Conservation (phyloP, 2,797 vertebrate species). For the Arnoldichthys spilopterus region DNA sequence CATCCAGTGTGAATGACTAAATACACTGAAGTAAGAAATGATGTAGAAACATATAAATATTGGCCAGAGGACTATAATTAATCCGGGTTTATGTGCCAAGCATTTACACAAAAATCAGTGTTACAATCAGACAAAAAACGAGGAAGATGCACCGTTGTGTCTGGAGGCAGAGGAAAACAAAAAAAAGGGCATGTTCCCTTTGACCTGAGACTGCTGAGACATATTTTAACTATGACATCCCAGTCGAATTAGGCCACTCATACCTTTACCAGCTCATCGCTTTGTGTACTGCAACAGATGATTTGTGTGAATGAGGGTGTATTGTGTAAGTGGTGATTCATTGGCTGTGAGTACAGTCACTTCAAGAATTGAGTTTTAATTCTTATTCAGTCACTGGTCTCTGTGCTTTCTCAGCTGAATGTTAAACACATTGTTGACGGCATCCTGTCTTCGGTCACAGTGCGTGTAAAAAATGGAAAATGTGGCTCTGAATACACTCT, state of each 20-base stretch:
- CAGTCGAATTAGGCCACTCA: constrained; percentile 2
- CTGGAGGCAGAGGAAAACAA: constrained; percentile 4
- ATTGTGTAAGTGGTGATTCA: constrained; percentile 47
- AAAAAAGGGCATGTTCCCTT: neutral
- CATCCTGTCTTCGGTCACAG: constrained; percentile 52
- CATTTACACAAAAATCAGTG: constrained; percentile 19
- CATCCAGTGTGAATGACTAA: constrained; percentile 38
- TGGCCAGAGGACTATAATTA: constrained; percentile 8
- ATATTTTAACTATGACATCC: constrained; percentile 9
- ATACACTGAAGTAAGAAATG: constrained; percentile 30
- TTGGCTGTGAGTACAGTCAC: constrained; percentile 29
- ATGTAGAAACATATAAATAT: constrained; percentile 43
- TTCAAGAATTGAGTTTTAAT: constrained; percentile 42
- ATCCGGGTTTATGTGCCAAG: constrained; percentile 6
- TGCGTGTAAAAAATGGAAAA: constrained; percentile 36
- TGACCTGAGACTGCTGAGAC: constrained; percentile 4
- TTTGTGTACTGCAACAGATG: constrained; percentile 13
- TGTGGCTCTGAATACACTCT: constrained; percentile 6
- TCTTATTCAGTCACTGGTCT: constrained; percentile 38
- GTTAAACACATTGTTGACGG: constrained; percentile 55
- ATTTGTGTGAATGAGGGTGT: constrained; percentile 27
- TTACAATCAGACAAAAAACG: neutral
- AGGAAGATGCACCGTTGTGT: neutral
- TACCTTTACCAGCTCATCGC: neutral
- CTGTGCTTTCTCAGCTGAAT: constrained; percentile 46